These are phyloP conservation scores for Aviceda subcristata DNA, from an alignment of 2,113 vertebrate genomes.

Conservation along the genomic window DNA sequence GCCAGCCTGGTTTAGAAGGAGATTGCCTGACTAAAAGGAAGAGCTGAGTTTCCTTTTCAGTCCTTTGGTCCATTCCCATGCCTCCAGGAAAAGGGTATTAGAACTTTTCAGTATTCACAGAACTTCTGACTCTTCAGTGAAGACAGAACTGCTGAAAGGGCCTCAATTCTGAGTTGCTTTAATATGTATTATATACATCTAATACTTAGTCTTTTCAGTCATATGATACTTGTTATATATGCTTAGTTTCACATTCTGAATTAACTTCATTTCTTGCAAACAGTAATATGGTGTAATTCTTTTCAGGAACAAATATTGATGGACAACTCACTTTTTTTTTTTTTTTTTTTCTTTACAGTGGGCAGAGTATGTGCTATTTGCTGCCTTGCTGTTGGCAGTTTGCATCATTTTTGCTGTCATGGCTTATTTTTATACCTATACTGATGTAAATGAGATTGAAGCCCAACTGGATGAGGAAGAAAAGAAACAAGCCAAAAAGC, in stretches of 20 bases:
- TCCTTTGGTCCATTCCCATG: not conserved
- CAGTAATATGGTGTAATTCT: not conserved
- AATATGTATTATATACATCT: not conserved
- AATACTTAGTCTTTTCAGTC: not conserved
- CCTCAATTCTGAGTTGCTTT: not conserved
- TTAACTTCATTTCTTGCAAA: not conserved
- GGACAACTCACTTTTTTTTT: not conserved
- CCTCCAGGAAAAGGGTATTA: not conserved
- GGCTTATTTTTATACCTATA: slow-evolving; percentile 91
- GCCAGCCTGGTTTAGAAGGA: not conserved
- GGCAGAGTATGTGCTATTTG: slow-evolving; percentile 91
- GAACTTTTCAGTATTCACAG: not conserved
- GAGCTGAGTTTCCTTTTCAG: not conserved
- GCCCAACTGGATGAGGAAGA: slow-evolving; percentile 76
- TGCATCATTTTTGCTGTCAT: slow-evolving; percentile 89
- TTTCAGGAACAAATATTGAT: not conserved
- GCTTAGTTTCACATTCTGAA: not conserved
- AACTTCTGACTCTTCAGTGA: not conserved
- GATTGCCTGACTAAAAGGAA: not conserved
- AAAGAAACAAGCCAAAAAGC: slow-evolving; percentile 13
- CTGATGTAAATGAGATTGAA: slow-evolving; percentile 85
- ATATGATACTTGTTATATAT: not conserved
- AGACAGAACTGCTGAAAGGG: not conserved
- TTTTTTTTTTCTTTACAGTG: slow-evolving; percentile 73
- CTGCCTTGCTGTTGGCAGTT: slow-evolving; percentile 84